These are phyloP conservation scores for Bombus affinis DNA, from an alignment of 1,140 invertebrate genomes.

Conservation along the genomic window DNA sequence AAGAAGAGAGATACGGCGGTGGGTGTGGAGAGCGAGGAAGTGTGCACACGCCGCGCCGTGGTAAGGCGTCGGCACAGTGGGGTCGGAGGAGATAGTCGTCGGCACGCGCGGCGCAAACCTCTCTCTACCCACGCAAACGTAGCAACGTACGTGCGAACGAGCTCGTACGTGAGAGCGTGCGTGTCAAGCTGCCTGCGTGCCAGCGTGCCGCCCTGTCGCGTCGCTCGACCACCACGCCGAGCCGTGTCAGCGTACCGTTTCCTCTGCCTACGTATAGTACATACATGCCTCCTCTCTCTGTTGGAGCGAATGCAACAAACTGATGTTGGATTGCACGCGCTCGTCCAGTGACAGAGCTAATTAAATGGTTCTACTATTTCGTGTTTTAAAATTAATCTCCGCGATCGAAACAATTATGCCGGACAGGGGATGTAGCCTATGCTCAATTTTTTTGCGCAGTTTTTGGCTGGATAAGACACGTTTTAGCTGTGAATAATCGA, in stretches of 20 bases:
- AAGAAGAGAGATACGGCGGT: constrained; percentile 8
- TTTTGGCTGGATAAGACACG: not conserved
- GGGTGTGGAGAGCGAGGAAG: constrained; percentile 42
- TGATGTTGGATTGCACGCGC: constrained; percentile 14
- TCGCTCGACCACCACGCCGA: constrained; percentile 7
- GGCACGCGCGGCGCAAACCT: constrained; percentile 80
- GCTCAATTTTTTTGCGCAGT: constrained; percentile 15
- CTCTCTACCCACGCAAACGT: constrained; percentile 71
- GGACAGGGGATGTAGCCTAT: not conserved
- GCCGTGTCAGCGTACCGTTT: constrained; percentile 37
- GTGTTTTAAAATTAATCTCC: constrained; percentile 17
- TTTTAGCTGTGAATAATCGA: not conserved
- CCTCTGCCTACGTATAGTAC: constrained; percentile 19
- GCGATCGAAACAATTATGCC: not conserved
- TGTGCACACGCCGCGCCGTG: constrained; percentile 50
- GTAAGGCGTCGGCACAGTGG: constrained; percentile 56
- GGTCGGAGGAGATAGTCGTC: constrained; percentile 65
- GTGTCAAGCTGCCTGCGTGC: constrained; percentile 42
- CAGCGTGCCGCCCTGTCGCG: constrained; percentile 23
- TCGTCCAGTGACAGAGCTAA: not conserved
- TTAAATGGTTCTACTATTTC: constrained; percentile 47
- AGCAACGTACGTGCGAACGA: constrained; percentile 50
- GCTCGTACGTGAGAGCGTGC: constrained; percentile 44
- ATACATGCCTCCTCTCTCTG: not conserved
- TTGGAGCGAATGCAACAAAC: constrained; percentile 14